Base-by-base conservation (phyloP, 2,113 vertebrate genomes). In the Perca flavescens region DNA sequence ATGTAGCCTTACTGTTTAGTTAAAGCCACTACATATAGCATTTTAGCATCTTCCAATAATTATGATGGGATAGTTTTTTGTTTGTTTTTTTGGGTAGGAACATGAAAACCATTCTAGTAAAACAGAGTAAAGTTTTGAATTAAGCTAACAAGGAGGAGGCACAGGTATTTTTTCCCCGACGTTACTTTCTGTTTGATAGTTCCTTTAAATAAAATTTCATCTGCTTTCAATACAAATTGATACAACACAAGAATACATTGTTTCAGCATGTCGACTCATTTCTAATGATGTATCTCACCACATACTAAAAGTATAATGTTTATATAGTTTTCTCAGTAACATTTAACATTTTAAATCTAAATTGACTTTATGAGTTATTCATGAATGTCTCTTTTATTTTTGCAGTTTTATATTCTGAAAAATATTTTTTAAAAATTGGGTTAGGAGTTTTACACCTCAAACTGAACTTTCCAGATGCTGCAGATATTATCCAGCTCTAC, bases 401-500 rank as follows among this genome's bases (percentile, higher is more conserved):
- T 13, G 19, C 34, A 43, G 34, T 57, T 71, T 25, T 19, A 43
- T 13, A 7, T 5, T 46, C n/a, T 22, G 4, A 19, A 58, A 28
- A 28, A 25, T 12, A 17, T 52, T 28, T 2, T 28, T 28, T 28
- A 28, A 28, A 28, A 9, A 21, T 31, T 34, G 4, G 11, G 1
- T 58, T 47, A 4, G 28, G 70, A 47, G 6, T 65, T 56, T 56
- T 17, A 54, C 15, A n/a, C 60, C 16, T 71, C 28, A 65, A 60
- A 57, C 34, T 40, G 34, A 86, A n/a, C 46, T 49, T 58, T 60
- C 21, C 6, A 69, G 52, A 60, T 16, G 56, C 60, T 52, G 47
- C 17, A 67, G 62, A 64, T 60, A 77, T 67, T 77, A 86, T 79
- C 74, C 71, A 58, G 8, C 36, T 75, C 57, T 3, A 54, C 22